phyloP scores from a whole-genome alignment of 37 sponge, comb jelly and placozoan genomes.

The Agelas oroides region DNA sequence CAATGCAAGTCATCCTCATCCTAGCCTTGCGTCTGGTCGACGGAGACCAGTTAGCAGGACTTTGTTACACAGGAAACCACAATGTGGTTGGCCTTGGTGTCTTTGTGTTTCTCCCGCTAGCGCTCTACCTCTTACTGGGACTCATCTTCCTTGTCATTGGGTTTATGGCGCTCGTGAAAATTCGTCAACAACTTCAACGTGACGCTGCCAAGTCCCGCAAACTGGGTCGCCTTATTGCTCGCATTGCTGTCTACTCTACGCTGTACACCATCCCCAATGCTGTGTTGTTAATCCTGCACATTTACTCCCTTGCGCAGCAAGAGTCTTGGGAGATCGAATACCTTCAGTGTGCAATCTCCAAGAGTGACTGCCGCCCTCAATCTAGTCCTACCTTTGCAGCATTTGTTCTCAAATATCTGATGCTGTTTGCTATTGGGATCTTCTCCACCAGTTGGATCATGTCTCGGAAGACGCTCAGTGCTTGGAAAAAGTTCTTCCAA shows the following conservation, averaged over 20 bases:
- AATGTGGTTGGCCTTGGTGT: slow-evolving; percentile 64
- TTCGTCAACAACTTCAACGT: slow-evolving; percentile 52
- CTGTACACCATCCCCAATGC: slow-evolving; percentile 85
- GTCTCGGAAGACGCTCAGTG: slow-evolving; percentile 74
- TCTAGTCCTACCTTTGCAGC: slow-evolving; percentile 57
- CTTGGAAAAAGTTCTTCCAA: slow-evolving; percentile 80
- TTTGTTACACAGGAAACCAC: slow-evolving; percentile 79
- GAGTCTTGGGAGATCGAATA: slow-evolving; percentile 57
- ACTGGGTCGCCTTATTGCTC: slow-evolving; percentile 80
- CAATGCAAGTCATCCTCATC: slow-evolving; percentile 69
- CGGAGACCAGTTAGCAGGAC: slow-evolving; percentile 85
- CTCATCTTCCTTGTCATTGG: slow-evolving; percentile 74
- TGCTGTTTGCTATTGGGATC: slow-evolving; percentile 71
- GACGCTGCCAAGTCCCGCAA: slow-evolving; percentile 66
- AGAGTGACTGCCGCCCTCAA: neutral
- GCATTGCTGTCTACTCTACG: slow-evolving; percentile 82
- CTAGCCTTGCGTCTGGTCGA: slow-evolving; percentile 75
- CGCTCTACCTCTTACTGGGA: slow-evolving; percentile 68
- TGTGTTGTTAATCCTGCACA: slow-evolving; percentile 63
- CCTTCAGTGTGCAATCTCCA: neutral
- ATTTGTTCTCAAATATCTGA: slow-evolving; percentile 69
- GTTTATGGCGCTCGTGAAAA: slow-evolving; percentile 74
- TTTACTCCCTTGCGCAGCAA: slow-evolving; percentile 61
- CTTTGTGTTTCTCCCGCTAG: slow-evolving; percentile 81
- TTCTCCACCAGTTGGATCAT: slow-evolving; percentile 77